Evolutionary conservation across 2,888 invertebrate species (phyloP).

Genomic region (Volucella bombylans): DNA sequence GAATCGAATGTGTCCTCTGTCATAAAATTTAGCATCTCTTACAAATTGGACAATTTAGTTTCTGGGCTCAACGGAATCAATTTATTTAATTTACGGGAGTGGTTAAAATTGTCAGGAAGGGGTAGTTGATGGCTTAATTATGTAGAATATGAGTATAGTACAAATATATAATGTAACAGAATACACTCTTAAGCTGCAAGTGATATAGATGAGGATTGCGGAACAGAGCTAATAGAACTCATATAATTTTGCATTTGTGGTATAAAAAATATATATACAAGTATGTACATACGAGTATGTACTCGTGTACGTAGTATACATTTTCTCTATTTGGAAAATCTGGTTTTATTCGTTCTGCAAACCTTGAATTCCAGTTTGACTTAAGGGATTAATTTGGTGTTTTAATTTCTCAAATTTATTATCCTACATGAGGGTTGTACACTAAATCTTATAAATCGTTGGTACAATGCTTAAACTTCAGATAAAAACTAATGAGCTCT

Average conservation of each 20-base stretch:
- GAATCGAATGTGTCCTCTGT: slow-evolving; percentile 18
- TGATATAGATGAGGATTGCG: not conserved
- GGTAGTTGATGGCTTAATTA: slow-evolving; percentile 39
- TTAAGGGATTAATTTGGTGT: too few relatives aligned
- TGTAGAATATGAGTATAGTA: slow-evolving; percentile 1
- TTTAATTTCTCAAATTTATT: too few relatives aligned
- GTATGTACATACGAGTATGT: too few relatives aligned
- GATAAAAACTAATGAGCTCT: too few relatives aligned
- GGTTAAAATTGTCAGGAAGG: slow-evolving; percentile 10
- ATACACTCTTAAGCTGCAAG: not conserved
- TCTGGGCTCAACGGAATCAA: slow-evolving; percentile 46
- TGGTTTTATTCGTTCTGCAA: too few relatives aligned
- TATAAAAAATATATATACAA: not conserved
- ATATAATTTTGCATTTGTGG: not conserved
- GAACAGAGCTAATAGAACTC: not conserved
- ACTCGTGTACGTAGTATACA: too few relatives aligned
- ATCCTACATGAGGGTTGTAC: too few relatives aligned
- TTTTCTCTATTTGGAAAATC: too few relatives aligned
- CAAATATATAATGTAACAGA: slow-evolving; percentile 9
- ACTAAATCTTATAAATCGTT: too few relatives aligned
- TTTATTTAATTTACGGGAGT: slow-evolving; percentile 37
- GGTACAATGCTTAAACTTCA: too few relatives aligned
- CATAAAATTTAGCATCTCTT: slow-evolving; percentile 47
- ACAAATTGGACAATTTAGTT: slow-evolving; percentile 50
- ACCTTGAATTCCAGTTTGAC: too few relatives aligned